Conservation (phyloP, 2,797 vertebrate species). For the Esox masquinongy region DNA sequence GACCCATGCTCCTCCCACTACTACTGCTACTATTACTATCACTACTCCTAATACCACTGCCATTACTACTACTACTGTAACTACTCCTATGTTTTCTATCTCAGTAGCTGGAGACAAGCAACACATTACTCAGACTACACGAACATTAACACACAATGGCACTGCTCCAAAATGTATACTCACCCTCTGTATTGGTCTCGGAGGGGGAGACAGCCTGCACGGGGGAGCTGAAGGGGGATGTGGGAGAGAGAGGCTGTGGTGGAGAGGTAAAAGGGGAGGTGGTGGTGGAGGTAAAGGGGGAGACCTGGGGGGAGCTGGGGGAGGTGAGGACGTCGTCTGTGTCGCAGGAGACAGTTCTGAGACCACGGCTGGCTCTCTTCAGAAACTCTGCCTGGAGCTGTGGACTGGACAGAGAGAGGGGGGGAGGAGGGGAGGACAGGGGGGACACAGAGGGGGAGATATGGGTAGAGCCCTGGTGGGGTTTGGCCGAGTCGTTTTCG, state of each 20-base stretch:
- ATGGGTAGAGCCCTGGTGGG: neutral
- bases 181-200: neutral
- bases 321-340: neutral
- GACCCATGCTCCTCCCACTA: no score
- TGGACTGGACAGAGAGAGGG: constrained; percentile 39
- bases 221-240: neutral
- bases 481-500: neutral
- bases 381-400: constrained; percentile 37
- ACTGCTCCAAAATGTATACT: constrained; percentile 5
- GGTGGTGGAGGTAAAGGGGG: neutral
- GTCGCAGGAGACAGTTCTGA: neutral
- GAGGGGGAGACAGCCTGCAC: neutral
- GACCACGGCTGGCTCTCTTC: constrained; percentile 19
- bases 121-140: neutral
- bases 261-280: constrained; percentile 11
- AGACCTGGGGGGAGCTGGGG: constrained; percentile 13
- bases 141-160: neutral
- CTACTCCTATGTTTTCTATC: neutral
- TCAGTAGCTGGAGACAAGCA: neutral
- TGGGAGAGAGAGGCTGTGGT: neutral
- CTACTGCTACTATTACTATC: neutral
- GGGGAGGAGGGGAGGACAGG: neutral
- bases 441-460: constrained; percentile 18
- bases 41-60: neutral
- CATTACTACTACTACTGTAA: neutral